Conservation (phyloP, 2,113 vertebrate genomes). For the Natator depressus region DNA sequence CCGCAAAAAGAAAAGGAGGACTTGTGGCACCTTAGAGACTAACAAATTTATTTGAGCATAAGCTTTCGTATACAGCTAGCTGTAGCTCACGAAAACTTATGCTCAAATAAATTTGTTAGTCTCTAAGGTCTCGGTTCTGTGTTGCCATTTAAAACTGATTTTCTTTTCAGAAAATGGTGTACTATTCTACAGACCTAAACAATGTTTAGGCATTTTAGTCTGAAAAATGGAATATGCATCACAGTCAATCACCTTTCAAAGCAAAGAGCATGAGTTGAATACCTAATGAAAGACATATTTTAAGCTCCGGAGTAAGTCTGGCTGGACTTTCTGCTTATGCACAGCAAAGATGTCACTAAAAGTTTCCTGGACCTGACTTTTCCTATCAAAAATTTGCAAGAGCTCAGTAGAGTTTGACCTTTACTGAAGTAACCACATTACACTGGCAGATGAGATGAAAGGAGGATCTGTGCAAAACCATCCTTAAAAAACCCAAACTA, state of each 20-base stretch:
- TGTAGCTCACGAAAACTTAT: too few species aligned
- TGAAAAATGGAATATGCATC: not conserved
- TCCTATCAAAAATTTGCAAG: not conserved
- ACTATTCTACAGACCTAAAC: not conserved
- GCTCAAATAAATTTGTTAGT: too few species aligned
- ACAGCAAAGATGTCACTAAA: not conserved
- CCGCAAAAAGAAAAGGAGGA: too few species aligned
- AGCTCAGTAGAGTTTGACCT: not conserved
- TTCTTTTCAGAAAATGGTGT: not conserved
- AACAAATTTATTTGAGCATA: too few species aligned
- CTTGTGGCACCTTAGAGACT: too few species aligned
- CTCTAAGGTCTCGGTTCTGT: not conserved
- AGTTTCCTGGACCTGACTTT: not conserved
- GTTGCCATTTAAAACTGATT: not conserved
- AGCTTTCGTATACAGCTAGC: too few species aligned
- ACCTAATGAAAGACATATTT: not conserved
- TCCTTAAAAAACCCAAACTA: not conserved
- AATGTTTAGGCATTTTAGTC: not conserved
- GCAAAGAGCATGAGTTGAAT: not conserved
- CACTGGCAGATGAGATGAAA: not conserved
- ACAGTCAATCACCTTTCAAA: slow-evolving; percentile 12
- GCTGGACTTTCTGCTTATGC: not conserved
- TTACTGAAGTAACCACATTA: not conserved
- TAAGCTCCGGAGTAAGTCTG: not conserved
- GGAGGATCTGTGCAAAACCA: not conserved